Conservation (phyloP, 2,888 invertebrate genomes). For the Athalia circularis region DNA sequence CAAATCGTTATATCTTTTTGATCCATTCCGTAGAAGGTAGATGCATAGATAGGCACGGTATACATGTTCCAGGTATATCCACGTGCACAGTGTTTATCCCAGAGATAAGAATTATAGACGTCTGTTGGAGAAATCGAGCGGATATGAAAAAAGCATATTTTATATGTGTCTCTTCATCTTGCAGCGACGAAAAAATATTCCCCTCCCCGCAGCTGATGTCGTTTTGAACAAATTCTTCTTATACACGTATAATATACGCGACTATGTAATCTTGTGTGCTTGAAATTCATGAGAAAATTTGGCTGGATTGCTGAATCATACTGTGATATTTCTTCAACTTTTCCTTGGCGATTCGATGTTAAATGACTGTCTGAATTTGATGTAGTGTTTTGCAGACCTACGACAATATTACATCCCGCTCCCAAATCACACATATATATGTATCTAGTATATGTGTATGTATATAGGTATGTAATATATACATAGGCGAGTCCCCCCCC, state of each 20-base stretch:
- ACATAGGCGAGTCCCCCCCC: neutral
- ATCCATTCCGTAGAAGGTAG: neutral
- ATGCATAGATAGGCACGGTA: neutral
- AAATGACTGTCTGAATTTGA: too few species aligned
- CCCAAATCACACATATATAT: neutral
- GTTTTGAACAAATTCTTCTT: too few species aligned
- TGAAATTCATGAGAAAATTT: too few species aligned
- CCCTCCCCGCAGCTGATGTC: too few species aligned
- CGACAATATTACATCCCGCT: slow-evolving; percentile 22
- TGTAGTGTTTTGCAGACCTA: slow-evolving; percentile 9
- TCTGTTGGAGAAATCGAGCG: too few species aligned
- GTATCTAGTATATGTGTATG: neutral
- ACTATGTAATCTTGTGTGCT: too few species aligned
- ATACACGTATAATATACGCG: too few species aligned
- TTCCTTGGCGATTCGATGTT: neutral
- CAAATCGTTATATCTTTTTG: neutral
- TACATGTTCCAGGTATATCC: too few species aligned
- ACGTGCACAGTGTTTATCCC: too few species aligned
- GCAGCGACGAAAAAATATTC: neutral
- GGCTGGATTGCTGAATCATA: too few species aligned
- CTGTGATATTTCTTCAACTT: neutral
- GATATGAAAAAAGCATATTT: too few species aligned
- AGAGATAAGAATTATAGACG: too few species aligned
- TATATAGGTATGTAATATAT: neutral
- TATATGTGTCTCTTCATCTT: neutral